phyloP scores from a whole-genome alignment of 2,797 vertebrate species.

The Danio albolineatus region DNA sequence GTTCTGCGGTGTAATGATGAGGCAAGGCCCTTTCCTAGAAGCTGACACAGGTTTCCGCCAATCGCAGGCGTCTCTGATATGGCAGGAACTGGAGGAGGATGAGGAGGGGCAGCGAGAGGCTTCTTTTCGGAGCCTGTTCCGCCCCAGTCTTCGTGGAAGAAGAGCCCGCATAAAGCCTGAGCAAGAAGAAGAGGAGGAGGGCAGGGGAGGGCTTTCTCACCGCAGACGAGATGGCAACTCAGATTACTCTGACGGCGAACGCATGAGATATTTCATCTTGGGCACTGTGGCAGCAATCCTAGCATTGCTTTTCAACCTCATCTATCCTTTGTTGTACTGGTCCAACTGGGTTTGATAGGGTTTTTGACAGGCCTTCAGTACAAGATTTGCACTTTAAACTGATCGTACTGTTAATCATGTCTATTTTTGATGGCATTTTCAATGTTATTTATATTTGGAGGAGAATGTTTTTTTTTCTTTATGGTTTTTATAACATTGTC shows the following conservation, averaged over 20 bases:
- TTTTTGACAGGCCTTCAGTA: constrained; percentile 1
- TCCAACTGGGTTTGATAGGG: constrained; percentile 77
- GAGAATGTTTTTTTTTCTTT: not conserved
- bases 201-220: constrained; percentile 71
- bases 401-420: not conserved
- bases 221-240: constrained; percentile 72
- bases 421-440: not conserved
- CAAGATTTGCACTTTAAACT: constrained; percentile 21
- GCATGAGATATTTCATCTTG: constrained; percentile 90
- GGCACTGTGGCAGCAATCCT: constrained; percentile 88
- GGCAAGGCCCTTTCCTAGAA: constrained; percentile 75
- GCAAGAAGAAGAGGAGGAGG: constrained; percentile 73
- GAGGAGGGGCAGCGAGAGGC: constrained; percentile 78
- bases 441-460: constrained; percentile 2
- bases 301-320: constrained; percentile 88
- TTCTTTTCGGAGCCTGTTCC: constrained; percentile 70
- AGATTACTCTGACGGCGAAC: constrained; percentile 86
- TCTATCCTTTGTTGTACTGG: constrained; percentile 90
- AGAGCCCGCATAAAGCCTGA: constrained; percentile 57
- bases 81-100: constrained; percentile 99
- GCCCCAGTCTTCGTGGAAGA: constrained; percentile 68
- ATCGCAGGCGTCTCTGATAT: constrained; percentile 99
- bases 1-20: constrained; percentile 42
- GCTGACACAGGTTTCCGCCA: constrained; percentile 97
- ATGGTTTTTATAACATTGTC: not conserved